phyloP scores from a whole-genome alignment of 2,797 vertebrate genomes.

The Phrynocephalus forsythii region DNA sequence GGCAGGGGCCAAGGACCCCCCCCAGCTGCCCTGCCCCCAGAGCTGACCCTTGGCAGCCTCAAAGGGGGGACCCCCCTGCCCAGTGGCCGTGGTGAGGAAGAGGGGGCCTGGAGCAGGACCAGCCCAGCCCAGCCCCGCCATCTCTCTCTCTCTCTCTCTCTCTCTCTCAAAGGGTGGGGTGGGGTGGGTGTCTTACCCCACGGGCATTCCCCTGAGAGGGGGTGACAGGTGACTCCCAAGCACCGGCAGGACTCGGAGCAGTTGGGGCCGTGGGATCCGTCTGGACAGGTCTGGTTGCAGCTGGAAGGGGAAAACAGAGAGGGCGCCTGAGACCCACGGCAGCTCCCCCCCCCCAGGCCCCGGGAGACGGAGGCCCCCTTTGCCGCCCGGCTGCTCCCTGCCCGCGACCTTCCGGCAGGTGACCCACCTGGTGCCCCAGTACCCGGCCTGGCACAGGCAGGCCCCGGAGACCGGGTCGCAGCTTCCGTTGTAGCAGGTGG shows the following conservation, averaged over 20 bases:
- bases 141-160: no score
- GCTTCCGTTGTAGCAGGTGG: constrained; percentile 82
- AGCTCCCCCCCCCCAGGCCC: background rate
- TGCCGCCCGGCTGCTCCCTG: background rate
- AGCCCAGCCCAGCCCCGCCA: background rate
- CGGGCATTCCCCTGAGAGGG: constrained; percentile 82
- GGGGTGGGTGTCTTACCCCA: constrained; percentile 77
- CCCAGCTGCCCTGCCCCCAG: background rate
- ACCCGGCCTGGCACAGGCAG: constrained; percentile 89
- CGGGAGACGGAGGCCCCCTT: no score
- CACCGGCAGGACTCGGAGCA: constrained; percentile 89
- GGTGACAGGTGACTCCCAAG: constrained; percentile 81
- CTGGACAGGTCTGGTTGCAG: constrained; percentile 90
- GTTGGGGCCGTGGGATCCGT: constrained; percentile 86
- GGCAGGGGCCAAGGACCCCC: no score
- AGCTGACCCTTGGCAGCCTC: background rate
- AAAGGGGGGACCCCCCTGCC: background rate
- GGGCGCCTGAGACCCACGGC: background rate
- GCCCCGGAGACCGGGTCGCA: constrained; percentile 90
- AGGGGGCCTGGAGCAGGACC: background rate
- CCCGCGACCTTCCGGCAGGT: fast-evolving
- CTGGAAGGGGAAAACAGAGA: constrained; percentile 71
- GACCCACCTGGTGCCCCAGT: constrained; percentile 88
- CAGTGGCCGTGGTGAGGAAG: background rate
- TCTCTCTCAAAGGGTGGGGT: no score